A percentile compares a stretch with the other conserved stretches of the same genome.
phyloP scores from a whole-genome alignment of 1,140 invertebrate genomes.

The Meteorus sp. region DNA sequence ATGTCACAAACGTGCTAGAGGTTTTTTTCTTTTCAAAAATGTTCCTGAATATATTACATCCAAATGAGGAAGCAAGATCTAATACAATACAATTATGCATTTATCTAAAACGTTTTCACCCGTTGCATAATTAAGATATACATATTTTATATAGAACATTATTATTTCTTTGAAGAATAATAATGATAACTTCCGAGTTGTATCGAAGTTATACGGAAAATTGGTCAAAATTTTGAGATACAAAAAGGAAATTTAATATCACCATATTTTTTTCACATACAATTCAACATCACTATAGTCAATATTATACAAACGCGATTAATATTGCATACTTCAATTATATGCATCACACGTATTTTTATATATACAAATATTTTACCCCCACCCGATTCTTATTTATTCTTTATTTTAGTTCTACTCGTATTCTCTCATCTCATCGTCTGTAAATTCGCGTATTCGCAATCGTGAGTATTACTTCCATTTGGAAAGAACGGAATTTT shows the following conservation, averaged over 20 bases:
- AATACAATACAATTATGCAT: constrained; percentile 8
- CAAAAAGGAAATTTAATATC: constrained; percentile 22
- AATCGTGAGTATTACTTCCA: constrained; percentile 31
- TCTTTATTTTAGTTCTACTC: constrained; percentile 8
- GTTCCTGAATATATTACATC: not conserved
- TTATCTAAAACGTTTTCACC: too few relatives aligned
- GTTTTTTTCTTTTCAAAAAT: not conserved
- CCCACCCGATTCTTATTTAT: constrained; percentile 19
- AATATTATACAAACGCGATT: constrained; percentile 18
- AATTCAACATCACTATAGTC: not conserved
- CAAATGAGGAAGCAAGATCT: not conserved
- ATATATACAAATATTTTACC: constrained; percentile 25
- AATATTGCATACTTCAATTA: not conserved
- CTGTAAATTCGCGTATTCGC: constrained; percentile 13
- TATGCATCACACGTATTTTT: constrained; percentile 19
- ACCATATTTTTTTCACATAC: constrained; percentile 10
- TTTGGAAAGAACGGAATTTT: constrained; percentile 32
- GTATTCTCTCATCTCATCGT: too few relatives aligned
- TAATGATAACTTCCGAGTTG: constrained; percentile 8
- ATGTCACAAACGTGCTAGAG: not conserved
- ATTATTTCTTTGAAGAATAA: constrained; percentile 12
- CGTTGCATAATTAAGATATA: constrained; percentile 8
- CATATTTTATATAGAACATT: constrained; percentile 5
- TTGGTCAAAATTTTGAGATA: constrained; percentile 24
- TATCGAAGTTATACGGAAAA: constrained; percentile 14